Conservation (phyloP, 2,888 invertebrate genomes). For the Gymnosoma rotundatum region DNA sequence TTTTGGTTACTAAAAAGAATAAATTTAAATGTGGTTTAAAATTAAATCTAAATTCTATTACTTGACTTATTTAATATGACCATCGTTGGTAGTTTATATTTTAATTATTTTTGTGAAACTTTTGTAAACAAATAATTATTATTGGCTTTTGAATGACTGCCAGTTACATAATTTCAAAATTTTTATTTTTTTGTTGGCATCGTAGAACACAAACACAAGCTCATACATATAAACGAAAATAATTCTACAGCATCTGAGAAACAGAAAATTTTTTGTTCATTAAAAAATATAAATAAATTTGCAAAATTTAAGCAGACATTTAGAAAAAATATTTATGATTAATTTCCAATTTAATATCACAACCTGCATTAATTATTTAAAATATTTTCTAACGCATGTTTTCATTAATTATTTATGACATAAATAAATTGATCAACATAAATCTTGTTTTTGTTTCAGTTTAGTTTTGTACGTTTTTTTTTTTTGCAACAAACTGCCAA, state of each 20-base stretch:
- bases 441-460: slow-evolving; percentile 25
- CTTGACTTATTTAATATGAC: background rate
- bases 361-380: slow-evolving; percentile 57
- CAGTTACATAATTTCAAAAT: slow-evolving; percentile 41
- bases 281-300: background rate
- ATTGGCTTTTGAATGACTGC: slow-evolving; percentile 47
- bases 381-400: slow-evolving; percentile 64
- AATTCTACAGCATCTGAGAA: slow-evolving; percentile 13
- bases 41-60: slow-evolving; percentile 18
- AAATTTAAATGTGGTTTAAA: slow-evolving; percentile 1
- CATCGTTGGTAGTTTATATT: background rate
- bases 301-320: slow-evolving; percentile 17
- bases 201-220: background rate
- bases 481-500: slow-evolving; percentile 1
- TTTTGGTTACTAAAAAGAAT: background rate
- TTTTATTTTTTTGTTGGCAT: background rate
- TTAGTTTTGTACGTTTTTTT: slow-evolving; percentile 1
- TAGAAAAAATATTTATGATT: slow-evolving; percentile 30
- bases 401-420: slow-evolving; percentile 61
- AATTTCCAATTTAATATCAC: slow-evolving; percentile 52
- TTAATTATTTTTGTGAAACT: background rate
- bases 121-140: slow-evolving; percentile 43
- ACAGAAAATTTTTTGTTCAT: slow-evolving; percentile 20
- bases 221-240: background rate
- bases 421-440: slow-evolving; percentile 23